phyloP scores from a whole-genome alignment of 2,797 vertebrate genomes.

The Numenius phaeopus region DNA sequence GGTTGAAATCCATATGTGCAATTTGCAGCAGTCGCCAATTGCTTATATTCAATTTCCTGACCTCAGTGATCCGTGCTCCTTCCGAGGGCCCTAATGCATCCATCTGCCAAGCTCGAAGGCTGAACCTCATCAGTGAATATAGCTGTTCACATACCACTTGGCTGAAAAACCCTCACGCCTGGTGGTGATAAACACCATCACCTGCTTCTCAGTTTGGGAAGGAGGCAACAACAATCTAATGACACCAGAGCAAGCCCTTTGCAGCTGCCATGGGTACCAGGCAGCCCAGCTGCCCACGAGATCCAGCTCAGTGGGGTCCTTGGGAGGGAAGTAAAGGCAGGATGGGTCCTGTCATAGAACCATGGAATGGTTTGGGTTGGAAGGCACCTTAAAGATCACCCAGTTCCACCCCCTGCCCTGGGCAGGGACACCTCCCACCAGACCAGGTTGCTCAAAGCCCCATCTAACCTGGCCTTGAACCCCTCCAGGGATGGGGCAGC shows the following conservation, averaged over 20 bases:
- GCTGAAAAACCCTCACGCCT: neutral
- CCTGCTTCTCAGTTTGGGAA: neutral
- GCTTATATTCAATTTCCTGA: neutral
- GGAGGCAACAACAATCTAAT: accelerated
- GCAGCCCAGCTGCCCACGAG: accelerated
- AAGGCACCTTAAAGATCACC: neutral
- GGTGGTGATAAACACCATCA: neutral
- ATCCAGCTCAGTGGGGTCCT: neutral
- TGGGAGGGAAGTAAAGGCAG: accelerated
- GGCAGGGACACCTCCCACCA: neutral
- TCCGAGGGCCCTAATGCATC: neutral
- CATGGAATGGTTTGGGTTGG: neutral
- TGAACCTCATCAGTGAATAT: neutral
- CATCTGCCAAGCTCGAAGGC: neutral
- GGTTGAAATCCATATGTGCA: neutral
- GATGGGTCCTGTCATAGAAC: neutral
- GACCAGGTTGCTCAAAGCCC: neutral
- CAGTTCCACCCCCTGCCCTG: neutral
- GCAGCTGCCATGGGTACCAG: neutral
- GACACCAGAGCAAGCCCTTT: accelerated
- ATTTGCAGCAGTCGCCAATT: neutral
- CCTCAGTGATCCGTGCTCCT: neutral
- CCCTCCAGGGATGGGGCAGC: neutral
- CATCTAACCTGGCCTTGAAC: neutral
- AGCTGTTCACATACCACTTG: neutral